Base-by-base conservation (phyloP, 2,797 vertebrate species). In the Coregonus sp. region DNA sequence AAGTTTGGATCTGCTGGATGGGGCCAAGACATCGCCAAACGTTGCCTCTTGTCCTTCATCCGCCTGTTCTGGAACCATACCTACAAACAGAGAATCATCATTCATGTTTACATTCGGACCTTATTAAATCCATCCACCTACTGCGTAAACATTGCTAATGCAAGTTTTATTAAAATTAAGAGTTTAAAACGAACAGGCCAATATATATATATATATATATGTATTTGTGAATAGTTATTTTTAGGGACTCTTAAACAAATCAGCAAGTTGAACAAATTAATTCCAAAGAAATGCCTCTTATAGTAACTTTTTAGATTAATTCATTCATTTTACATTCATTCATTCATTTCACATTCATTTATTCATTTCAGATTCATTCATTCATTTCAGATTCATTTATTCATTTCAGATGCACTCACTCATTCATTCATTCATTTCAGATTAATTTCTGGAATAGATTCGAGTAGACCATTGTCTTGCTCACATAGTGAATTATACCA, bases 1-100 rank as follows among this genome's bases (percentile, higher is more conserved):
- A 98, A 98, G 90, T 96, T 97, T 90, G 97, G 97, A 89, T 98
- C 97, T 61, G 96, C 97, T 1, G 97, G 97, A 92, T 97, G 97
- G 72, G 97, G 97, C 97, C 97, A 98, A 15, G 97, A 97, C 97
- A 98, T 98, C 78, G 97, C 97, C 93, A 98, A 82, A 52, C 97
- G 95, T 91, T 98, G 97, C 87, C 97, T 89, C 88, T 98, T 98
- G 86, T 98, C 97, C 92, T 98, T 98, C 97, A 98, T 98, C 80
- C 97, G 93, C 73, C 97, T 93, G 93, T 98, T 98, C 94, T 98
- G 97, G 94, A 98, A 98, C 97, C 97, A 98, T 80, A 98, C 97
- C 97, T 98, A 86, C 86, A 88, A 76, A 89, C 52, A 89, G 73
- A 80, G 76, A 86, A 72, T 54, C 12, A 72, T 72, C 11, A 54